A percentile compares a stretch with the other conserved stretches of the same genome.
Conservation (phyloP, 2,113 vertebrate species). For the Oncorhynchus kisutch region DNA sequence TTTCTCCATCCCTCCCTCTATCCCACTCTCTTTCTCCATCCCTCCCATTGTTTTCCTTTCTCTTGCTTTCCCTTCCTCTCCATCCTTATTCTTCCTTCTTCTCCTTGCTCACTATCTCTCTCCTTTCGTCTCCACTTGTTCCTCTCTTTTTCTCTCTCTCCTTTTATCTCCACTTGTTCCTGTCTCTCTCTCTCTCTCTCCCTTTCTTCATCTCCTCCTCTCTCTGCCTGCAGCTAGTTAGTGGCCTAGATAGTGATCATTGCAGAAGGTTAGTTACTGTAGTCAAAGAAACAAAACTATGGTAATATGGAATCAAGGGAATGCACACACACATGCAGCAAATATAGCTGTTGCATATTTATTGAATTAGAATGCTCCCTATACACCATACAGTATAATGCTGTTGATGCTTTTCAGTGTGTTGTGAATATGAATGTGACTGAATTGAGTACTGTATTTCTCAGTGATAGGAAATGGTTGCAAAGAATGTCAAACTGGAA, state of each 20-base stretch:
- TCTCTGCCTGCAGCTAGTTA: slow-evolving; percentile 61
- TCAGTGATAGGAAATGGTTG: no score
- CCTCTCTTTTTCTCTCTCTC: not conserved
- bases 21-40: not conserved
- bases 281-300: slow-evolving; percentile 19
- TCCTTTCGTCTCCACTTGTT: not conserved
- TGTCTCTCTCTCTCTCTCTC: not conserved
- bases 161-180: not conserved
- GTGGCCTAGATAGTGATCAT: slow-evolving; percentile 65
- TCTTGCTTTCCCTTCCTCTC: not conserved
- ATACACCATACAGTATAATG: no score
- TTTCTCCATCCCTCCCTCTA: no score
- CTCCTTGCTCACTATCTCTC: not conserved
- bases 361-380: no score
- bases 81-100: not conserved
- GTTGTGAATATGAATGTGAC: no score
- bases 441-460: no score
- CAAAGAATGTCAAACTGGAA: no score
- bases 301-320: not conserved
- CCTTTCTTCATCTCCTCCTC: not conserved
- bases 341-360: no score
- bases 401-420: no score
- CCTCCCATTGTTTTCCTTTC: not conserved
- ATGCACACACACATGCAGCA: slow-evolving; percentile 3
- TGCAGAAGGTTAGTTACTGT: slow-evolving; percentile 57